Evolutionary conservation across 2,888 invertebrate species (phyloP).

Genomic region (Chirona hameri): DNA sequence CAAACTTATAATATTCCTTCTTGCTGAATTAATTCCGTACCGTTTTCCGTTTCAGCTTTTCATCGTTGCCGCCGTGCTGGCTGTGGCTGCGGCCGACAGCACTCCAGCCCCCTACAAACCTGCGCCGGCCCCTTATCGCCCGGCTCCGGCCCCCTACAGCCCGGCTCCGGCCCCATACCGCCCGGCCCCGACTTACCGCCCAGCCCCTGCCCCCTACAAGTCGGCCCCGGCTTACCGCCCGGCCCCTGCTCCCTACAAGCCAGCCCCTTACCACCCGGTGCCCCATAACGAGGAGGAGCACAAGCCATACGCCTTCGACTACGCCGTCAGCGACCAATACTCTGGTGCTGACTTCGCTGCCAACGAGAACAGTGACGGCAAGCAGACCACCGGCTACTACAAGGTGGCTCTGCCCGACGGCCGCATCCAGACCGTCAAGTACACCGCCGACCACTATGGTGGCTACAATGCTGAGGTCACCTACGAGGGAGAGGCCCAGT

Average conservation of each 20-base stretch:
- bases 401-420: slow-evolving; percentile 68
- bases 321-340: slow-evolving; percentile 59
- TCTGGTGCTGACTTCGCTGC: slow-evolving; percentile 61
- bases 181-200: slow-evolving; percentile 42
- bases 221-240: slow-evolving; percentile 42
- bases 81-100: slow-evolving; percentile 31
- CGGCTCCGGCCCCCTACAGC: not conserved
- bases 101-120: not conserved
- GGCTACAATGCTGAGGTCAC: slow-evolving; percentile 83
- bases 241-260: slow-evolving; percentile 48
- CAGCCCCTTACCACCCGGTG: slow-evolving; percentile 51
- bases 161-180: not conserved
- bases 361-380: slow-evolving; percentile 61
- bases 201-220: slow-evolving; percentile 47
- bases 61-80: slow-evolving; percentile 30
- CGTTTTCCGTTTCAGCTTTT: slow-evolving; percentile 25
- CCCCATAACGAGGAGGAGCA: slow-evolving; percentile 58
- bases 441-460: slow-evolving; percentile 83
- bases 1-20: no score
- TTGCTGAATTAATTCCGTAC: no score
- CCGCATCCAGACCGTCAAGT: slow-evolving; percentile 76
- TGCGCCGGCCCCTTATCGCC: not conserved
- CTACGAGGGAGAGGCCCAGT: slow-evolving; percentile 67
- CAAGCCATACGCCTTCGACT: slow-evolving; percentile 62
- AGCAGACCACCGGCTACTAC: slow-evolving; percentile 61